Conservation (phyloP, 2,888 invertebrate genomes). For the Dasysyrphus tricinctus region DNA sequence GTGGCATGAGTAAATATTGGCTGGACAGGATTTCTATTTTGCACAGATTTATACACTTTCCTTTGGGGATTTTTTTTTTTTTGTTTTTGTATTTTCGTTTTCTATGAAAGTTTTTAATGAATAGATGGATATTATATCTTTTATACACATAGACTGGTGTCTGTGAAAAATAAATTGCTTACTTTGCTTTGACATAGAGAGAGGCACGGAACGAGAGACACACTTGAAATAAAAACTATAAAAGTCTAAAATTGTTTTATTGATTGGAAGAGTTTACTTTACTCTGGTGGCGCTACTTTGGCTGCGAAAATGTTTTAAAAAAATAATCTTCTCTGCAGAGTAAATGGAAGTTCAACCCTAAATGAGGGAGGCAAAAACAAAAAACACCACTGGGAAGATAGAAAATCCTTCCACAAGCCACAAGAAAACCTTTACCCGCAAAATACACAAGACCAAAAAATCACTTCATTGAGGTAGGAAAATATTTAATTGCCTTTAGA, state of each 20-base stretch:
- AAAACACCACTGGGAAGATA: not conserved
- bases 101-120: conserved; percentile 25
- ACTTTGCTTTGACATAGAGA: not conserved
- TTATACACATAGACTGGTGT: conserved; percentile 12
- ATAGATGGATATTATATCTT: conserved; percentile 19
- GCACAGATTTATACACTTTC: conserved; percentile 8
- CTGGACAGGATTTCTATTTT: conserved; percentile 45
- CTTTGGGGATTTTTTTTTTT: not conserved
- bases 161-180: conserved; percentile 52
- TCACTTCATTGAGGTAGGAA: conserved; percentile 7
- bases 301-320: conserved; percentile 16
- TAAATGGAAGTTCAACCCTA: conserved; percentile 1
- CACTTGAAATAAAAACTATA: conserved; percentile 8
- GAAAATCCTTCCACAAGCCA: not conserved
- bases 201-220: too few species aligned
- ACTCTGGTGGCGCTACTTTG: conserved; percentile 37
- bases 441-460: not conserved
- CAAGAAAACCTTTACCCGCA: not conserved
- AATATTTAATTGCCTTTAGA: conserved; percentile 26
- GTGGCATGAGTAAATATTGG: conserved; percentile 51
- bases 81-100: not conserved
- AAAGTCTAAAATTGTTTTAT: conserved; percentile 49
- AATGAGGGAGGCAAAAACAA: not conserved
- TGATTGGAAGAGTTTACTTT: conserved; percentile 35
- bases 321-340: not conserved